Evolutionary conservation across 2,888 invertebrate genomes (phyloP).

Genomic region (Yponomeuta plumbellus): DNA sequence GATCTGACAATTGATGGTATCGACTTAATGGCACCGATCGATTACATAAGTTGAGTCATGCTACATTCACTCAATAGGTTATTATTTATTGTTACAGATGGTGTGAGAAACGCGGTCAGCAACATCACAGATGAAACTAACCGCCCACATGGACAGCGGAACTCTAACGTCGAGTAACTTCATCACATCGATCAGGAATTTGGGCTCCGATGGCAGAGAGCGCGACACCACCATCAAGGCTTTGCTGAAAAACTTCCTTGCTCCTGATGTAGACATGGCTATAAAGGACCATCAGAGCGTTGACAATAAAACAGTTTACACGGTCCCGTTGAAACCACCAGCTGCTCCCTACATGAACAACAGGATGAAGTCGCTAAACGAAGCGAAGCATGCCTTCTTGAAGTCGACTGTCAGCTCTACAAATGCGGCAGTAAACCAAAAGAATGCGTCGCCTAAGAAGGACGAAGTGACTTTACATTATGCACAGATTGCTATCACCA

Average conservation of each 20-base stretch:
- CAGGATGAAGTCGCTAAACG: slow-evolving; percentile 52
- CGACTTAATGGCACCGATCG: slow-evolving; percentile 12
- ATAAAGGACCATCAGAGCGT: slow-evolving; percentile 60
- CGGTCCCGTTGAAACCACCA: slow-evolving; percentile 53
- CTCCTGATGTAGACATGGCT: slow-evolving; percentile 62
- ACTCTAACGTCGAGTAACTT: slow-evolving; percentile 52
- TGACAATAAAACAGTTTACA: slow-evolving; percentile 53
- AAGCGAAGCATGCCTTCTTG: slow-evolving; percentile 60
- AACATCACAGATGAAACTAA: slow-evolving; percentile 58
- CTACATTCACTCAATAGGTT: slow-evolving; percentile 19
- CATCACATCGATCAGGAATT: slow-evolving; percentile 55
- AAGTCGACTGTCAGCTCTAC: slow-evolving; percentile 49
- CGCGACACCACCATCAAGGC: slow-evolving; percentile 59
- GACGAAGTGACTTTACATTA: slow-evolving; percentile 51
- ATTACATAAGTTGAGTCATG: slow-evolving; percentile 11
- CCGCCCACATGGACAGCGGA: slow-evolving; percentile 63
- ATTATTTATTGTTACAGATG: slow-evolving; percentile 61
- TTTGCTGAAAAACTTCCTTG: slow-evolving; percentile 58
- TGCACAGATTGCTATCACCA: slow-evolving; percentile 61
- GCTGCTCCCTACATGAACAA: slow-evolving; percentile 38
- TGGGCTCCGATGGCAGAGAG: slow-evolving; percentile 50
- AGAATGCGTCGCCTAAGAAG: slow-evolving; percentile 22
- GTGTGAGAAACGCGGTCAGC: slow-evolving; percentile 53
- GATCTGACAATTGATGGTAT: slow-evolving; percentile 17
- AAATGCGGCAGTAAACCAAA: slow-evolving; percentile 26